phyloP scores from a whole-genome alignment of 2,797 vertebrate species.

The Anas acuta region DNA sequence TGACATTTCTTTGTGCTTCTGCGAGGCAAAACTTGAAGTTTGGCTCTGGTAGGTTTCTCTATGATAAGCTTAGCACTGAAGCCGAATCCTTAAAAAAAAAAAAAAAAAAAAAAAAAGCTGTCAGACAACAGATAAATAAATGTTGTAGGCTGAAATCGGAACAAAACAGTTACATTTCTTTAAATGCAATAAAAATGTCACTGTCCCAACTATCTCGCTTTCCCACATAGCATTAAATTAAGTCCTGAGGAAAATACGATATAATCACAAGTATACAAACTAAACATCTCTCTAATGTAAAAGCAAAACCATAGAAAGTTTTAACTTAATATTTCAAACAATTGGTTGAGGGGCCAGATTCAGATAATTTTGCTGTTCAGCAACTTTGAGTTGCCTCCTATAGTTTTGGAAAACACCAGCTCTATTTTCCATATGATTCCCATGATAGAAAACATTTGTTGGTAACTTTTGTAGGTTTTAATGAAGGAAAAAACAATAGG shows the following conservation, averaged over 20 bases:
- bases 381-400: conserved; percentile 65
- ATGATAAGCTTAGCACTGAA: conserved; percentile 30
- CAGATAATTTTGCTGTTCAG: conserved; percentile 55
- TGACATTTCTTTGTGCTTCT: conserved; percentile 45
- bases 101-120: too few relatives aligned
- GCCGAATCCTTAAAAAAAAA: not conserved
- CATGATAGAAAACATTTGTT: conserved; percentile 26
- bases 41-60: conserved; percentile 48
- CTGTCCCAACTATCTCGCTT: conserved; percentile 64
- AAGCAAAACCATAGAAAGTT: conserved; percentile 8
- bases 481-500: conserved; percentile 9
- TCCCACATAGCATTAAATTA: conserved; percentile 57
- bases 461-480: conserved; percentile 56
- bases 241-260: conserved; percentile 56
- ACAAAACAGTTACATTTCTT: conserved; percentile 16
- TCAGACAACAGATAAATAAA: conserved; percentile 14
- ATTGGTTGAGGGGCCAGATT: conserved; percentile 65
- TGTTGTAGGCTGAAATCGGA: conserved; percentile 38
- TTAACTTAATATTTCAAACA: conserved; percentile 64
- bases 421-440: conserved; percentile 63
- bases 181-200: conserved; percentile 52
- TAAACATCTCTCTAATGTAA: not conserved
- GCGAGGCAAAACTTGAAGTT: conserved; percentile 43
- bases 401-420: conserved; percentile 55
- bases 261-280: conserved; percentile 59